Evolutionary conservation across 2,797 vertebrate species (phyloP).

Genomic region (Danionella dracula): DNA sequence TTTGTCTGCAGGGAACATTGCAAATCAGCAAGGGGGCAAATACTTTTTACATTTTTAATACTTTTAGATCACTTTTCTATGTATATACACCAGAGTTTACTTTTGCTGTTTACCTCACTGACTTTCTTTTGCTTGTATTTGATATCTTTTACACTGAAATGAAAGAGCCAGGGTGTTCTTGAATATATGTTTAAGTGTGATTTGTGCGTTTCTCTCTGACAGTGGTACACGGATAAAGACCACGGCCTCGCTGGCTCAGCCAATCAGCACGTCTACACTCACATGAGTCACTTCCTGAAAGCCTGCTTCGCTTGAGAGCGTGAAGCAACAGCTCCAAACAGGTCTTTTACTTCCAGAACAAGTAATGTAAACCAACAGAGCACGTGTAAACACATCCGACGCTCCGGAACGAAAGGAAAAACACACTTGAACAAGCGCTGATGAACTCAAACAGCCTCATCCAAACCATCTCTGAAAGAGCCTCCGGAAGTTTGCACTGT

Average conservation of each 20-base stretch:
- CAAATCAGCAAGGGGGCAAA: too few relatives aligned
- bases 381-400: neutral
- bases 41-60: too few relatives aligned
- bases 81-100: too few relatives aligned
- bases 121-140: too few relatives aligned
- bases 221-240: slow-evolving; percentile 98
- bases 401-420: neutral
- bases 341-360: neutral
- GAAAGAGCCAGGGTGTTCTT: too few relatives aligned
- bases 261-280: slow-evolving; percentile 85
- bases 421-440: neutral
- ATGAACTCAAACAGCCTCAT: neutral
- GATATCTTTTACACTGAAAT: too few relatives aligned
- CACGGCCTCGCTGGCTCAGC: slow-evolving; percentile 79
- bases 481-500: too few relatives aligned
- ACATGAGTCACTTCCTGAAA: slow-evolving; percentile 88
- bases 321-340: neutral
- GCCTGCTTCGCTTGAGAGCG: slow-evolving; percentile 74
- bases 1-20: too few relatives aligned
- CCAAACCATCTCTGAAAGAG: neutral
- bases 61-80: too few relatives aligned
- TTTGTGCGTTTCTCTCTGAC: neutral
- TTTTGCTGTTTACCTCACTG: too few relatives aligned
- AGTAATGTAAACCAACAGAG: neutral
- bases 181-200: too few relatives aligned